These are phyloP conservation scores for Manis javanica DNA, from an alignment of 2,797 vertebrate species.

Conservation along the genomic window DNA sequence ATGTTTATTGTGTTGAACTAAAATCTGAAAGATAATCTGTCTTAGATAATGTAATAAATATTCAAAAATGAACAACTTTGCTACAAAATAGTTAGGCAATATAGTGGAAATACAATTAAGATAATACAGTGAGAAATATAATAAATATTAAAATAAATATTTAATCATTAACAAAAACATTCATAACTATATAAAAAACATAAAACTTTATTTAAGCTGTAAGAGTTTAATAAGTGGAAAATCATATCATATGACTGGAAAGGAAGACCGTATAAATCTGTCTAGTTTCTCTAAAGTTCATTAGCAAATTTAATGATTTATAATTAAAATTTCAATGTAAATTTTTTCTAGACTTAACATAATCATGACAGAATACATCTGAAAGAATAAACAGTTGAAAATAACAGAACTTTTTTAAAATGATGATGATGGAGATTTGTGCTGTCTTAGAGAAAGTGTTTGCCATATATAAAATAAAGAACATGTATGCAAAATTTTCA, in stretches of 20 bases:
- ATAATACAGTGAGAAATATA: neutral
- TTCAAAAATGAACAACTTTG: neutral
- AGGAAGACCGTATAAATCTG: neutral
- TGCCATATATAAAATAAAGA: neutral
- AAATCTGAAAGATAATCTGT: neutral
- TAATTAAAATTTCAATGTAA: neutral
- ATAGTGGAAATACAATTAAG: too few species aligned
- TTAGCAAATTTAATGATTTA: neutral
- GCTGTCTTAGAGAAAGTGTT: neutral
- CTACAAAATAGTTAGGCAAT: neutral
- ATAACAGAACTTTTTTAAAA: neutral
- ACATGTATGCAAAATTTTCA: neutral
- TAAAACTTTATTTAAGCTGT: neutral
- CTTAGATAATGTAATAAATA: neutral
- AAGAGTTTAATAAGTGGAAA: neutral
- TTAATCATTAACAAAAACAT: neutral
- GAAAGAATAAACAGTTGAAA: neutral
- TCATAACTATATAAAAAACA: neutral
- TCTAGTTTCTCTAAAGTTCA: neutral
- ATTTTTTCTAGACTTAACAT: neutral
- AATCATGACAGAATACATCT: neutral
- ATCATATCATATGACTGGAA: neutral
- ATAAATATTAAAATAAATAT: neutral
- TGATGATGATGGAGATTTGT: neutral
- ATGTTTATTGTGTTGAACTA: neutral